These are phyloP conservation scores for Aquatica leii DNA, from an alignment of 2,888 invertebrate genomes.

Conservation along the genomic window DNA sequence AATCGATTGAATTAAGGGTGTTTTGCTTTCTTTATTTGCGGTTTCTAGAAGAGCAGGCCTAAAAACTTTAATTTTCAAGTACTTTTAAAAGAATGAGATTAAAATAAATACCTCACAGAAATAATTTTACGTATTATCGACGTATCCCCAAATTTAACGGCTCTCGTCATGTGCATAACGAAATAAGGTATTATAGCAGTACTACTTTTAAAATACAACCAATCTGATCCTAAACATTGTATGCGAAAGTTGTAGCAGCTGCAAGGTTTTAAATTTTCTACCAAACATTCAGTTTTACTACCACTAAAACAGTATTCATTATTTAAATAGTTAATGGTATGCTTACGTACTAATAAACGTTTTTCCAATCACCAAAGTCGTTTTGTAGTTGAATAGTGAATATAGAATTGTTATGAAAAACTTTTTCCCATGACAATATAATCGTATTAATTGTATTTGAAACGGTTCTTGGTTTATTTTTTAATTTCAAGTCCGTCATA, in stretches of 20 bases:
- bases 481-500: constrained; percentile 34
- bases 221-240: constrained; percentile 52
- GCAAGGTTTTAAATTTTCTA: constrained; percentile 62
- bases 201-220: constrained; percentile 52
- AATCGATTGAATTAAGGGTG: constrained; percentile 65
- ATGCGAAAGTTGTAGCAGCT: constrained; percentile 64
- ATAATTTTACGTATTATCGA: constrained; percentile 53
- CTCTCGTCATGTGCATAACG: constrained; percentile 52
- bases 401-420: constrained; percentile 27
- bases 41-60: constrained; percentile 62
- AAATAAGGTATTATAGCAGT: constrained; percentile 51
- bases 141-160: constrained; percentile 50
- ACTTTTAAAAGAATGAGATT: no score
- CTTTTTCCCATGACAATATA: constrained; percentile 46
- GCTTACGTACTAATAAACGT: constrained; percentile 47
- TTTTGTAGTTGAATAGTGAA: constrained; percentile 45
- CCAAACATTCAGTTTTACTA: constrained; percentile 58
- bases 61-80: constrained; percentile 13
- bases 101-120: no score
- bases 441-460: constrained; percentile 36
- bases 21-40: constrained; percentile 62
- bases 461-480: constrained; percentile 38
- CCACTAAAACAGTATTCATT: constrained; percentile 57
- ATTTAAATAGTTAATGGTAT: not conserved
- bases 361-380: constrained; percentile 48